Evolutionary conservation across 2,113 vertebrate species (phyloP).

Genomic region (Tursiops truncatus): DNA sequence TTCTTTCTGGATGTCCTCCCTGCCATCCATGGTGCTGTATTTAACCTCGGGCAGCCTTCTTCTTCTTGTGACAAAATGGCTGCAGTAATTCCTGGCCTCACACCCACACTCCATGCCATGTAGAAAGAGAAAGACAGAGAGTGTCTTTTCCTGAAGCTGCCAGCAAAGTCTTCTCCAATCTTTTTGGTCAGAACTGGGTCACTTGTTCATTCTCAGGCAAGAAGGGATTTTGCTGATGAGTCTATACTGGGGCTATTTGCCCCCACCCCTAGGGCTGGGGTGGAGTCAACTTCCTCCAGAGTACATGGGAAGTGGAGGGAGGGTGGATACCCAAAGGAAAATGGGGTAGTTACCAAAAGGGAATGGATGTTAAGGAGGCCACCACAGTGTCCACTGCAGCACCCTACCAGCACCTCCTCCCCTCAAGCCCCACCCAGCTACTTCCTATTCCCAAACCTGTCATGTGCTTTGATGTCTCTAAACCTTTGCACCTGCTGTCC

Average conservation of each 20-base stretch:
- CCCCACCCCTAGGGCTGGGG: background rate
- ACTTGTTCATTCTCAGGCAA: background rate
- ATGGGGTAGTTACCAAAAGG: background rate
- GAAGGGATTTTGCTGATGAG: background rate
- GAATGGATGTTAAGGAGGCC: background rate
- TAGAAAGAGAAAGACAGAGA: background rate
- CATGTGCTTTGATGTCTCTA: accelerated
- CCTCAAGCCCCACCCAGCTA: background rate
- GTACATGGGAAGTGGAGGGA: background rate
- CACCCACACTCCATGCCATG: background rate
- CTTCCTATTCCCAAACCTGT: background rate
- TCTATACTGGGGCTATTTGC: background rate
- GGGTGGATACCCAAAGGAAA: background rate
- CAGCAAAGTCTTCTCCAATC: background rate
- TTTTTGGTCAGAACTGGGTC: slow-evolving; percentile 16
- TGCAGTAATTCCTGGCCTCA: background rate
- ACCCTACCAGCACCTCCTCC: background rate
- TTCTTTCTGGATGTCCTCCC: background rate
- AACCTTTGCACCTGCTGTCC: background rate
- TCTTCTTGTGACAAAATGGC: background rate
- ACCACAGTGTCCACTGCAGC: background rate
- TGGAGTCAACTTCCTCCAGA: background rate
- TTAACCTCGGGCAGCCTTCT: background rate
- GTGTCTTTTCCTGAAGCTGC: background rate
- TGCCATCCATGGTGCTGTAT: background rate